Base-by-base conservation (phyloP, 2,113 vertebrate species). In the Embiotoca jacksoni region DNA sequence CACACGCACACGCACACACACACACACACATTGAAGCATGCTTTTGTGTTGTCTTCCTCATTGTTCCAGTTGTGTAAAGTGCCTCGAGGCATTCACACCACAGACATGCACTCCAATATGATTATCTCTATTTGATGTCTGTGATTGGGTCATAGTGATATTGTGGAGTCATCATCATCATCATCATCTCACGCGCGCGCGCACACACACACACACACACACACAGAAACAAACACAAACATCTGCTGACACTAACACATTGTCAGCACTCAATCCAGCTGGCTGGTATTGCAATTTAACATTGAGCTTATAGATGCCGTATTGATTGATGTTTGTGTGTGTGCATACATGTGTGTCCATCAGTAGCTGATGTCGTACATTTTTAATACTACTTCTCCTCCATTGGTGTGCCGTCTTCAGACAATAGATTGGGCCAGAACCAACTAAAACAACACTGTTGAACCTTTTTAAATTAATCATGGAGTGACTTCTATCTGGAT, bases 111-210 rank as follows among this genome's bases (percentile, higher is more conserved):
- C 63, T 77, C 55, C 56, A 82, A 86, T 70, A 69, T 74, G 73
- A 89, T 91, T 91, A 89, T 78, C 70, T 79, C n/a, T 75, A 39
- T 89, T 79, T 75, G 77, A 74, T 81, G 59, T 82, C 78, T 71
- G 49, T 54, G 81, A 84, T 62, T 74, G 76, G 85, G 75, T 82
- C 80, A 73, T 47, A 75, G 65, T 88, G 84, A 80, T 82, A 77
- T 88, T 84, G 77, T 80, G 62, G 68, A 59, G 61, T 60, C 47
- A 76, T 74, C 65, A 46, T 23, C 23, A 23, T 23, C 41, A 44
- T 66, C 77, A 74, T 46, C 47, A 33, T 53, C 39, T 69, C 69
- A 66, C 55, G 54, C 36, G 50, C 37, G 62, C 53, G 2, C 41
- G 2, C 41, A n/a, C 46, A 32, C 56, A 61, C 41, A 73, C 76